A percentile compares a stretch with the other conserved stretches of the same genome.
Conservation (phyloP, 2,888 invertebrate species). For the Brenthis daphne region DNA sequence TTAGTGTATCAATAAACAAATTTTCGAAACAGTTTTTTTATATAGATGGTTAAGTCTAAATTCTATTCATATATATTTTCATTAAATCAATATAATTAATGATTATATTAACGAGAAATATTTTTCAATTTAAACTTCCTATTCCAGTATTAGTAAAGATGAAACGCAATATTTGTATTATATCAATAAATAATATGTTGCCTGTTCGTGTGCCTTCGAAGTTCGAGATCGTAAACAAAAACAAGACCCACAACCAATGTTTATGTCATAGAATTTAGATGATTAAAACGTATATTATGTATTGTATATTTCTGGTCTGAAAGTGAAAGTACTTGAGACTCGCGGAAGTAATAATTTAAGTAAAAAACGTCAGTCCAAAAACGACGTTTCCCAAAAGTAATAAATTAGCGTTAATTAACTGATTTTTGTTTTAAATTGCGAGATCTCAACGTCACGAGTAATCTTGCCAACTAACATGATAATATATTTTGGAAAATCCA, state of each 20-base stretch:
- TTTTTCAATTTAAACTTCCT: too few relatives aligned
- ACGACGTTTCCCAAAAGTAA: background rate
- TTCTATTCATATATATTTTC: too few relatives aligned
- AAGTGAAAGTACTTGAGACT: background rate
- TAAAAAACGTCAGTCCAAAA: background rate
- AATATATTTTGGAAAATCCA: slow-evolving; percentile 8
- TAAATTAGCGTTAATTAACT: background rate
- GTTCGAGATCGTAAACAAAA: background rate
- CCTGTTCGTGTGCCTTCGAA: background rate
- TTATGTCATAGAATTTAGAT: background rate
- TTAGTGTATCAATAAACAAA: too few relatives aligned
- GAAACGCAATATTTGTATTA: too few relatives aligned
- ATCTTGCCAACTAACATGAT: background rate
- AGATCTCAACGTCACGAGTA: background rate
- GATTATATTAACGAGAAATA: too few relatives aligned
- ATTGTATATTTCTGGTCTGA: background rate
- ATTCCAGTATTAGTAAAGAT: too few relatives aligned
- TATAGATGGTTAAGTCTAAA: too few relatives aligned
- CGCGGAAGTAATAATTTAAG: background rate
- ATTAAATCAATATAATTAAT: too few relatives aligned
- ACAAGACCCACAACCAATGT: background rate
- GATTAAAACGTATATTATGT: background rate
- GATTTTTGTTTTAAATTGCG: background rate
- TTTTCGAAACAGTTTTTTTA: too few relatives aligned
- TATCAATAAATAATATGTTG: too few relatives aligned